phyloP scores from a whole-genome alignment of 2,797 vertebrate genomes.

The Diglossa cyanea region DNA sequence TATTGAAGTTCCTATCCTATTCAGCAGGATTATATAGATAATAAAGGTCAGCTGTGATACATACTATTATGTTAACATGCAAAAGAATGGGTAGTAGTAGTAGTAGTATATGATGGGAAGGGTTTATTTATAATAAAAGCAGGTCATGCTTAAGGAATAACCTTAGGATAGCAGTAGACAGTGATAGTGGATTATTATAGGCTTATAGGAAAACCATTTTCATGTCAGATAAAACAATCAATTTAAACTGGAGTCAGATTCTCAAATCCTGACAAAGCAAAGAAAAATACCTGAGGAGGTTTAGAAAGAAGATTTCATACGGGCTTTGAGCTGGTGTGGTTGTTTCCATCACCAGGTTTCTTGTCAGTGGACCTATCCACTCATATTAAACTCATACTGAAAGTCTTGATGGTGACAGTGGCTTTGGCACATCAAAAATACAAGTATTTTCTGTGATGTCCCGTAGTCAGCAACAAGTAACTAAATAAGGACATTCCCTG shows the following conservation, averaged over 20 bases:
- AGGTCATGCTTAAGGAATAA: neutral
- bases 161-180: neutral
- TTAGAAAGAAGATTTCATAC: neutral
- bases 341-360: neutral
- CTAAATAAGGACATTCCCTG: neutral
- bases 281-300: constrained; percentile 7
- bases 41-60: constrained; percentile 22
- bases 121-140: constrained; percentile 4
- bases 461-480: neutral
- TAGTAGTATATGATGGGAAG: neutral
- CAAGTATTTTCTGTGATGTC: neutral
- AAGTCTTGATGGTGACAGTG: neutral
- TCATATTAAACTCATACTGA: neutral
- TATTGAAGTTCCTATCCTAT: neutral
- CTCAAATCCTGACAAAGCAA: constrained; percentile 14
- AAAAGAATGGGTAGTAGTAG: neutral
- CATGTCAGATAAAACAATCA: neutral
- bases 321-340: neutral
- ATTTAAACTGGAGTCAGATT: constrained; percentile 31
- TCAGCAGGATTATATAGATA: constrained; percentile 6
- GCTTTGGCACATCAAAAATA: neutral
- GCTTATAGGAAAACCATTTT: neutral
- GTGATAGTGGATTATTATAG: constrained; percentile 15
- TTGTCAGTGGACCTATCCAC: neutral
- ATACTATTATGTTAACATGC: neutral